Conservation (phyloP, 2,888 invertebrate genomes). For the Leptinotarsa haldemani region DNA sequence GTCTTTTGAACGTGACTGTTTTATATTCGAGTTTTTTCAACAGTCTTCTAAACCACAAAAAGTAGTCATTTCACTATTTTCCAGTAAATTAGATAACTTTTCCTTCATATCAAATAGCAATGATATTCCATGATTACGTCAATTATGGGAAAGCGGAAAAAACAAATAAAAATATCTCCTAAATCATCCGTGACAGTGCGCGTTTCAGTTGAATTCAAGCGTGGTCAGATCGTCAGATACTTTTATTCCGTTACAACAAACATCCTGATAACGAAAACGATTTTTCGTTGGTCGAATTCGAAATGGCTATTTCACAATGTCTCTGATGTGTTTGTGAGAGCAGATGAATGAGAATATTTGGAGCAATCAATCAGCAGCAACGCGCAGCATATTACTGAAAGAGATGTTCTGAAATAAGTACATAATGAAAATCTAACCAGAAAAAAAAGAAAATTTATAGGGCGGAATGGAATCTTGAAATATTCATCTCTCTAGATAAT, state of each 20-base stretch:
- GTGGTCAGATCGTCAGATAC: slow-evolving; percentile 39
- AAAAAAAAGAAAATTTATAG: too few relatives aligned
- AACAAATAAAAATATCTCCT: slow-evolving; percentile 45
- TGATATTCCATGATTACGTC: not conserved
- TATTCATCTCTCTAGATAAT: too few relatives aligned
- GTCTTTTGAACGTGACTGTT: too few relatives aligned
- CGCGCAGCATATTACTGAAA: not conserved
- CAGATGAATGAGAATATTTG: slow-evolving; percentile 37
- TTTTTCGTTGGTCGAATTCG: slow-evolving; percentile 29
- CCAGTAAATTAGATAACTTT: too few relatives aligned
- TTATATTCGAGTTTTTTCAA: too few relatives aligned
- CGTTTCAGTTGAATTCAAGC: slow-evolving; percentile 37
- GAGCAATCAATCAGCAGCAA: not conserved
- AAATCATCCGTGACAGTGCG: slow-evolving; percentile 47
- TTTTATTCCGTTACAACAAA: slow-evolving; percentile 40
- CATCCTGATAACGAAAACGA: slow-evolving; percentile 41
- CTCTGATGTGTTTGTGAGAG: slow-evolving; percentile 31
- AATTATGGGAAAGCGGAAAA: slow-evolving; percentile 44
- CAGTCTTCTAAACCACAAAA: too few relatives aligned
- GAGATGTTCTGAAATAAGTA: not conserved
- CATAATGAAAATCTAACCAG: too few relatives aligned
- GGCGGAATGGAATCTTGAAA: too few relatives aligned
- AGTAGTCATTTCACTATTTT: too few relatives aligned
- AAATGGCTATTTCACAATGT: slow-evolving; percentile 46
- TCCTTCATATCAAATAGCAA: not conserved